Conservation (phyloP, 2,797 vertebrate genomes). For the Lacerta agilis region DNA sequence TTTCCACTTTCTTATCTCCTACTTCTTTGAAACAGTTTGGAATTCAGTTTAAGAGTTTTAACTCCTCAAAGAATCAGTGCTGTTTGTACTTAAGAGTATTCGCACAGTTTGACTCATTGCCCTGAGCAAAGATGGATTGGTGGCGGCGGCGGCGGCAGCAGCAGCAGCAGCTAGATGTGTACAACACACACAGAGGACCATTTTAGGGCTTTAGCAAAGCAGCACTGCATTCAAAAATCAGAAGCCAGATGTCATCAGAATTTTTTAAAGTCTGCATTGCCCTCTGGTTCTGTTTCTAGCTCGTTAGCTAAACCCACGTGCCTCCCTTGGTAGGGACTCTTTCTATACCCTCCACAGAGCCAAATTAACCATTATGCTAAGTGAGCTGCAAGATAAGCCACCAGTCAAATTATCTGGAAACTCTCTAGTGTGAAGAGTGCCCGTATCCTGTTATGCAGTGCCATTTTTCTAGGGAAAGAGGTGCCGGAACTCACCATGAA, state of each 20-base stretch:
- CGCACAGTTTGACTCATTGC: not conserved
- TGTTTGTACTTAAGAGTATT: not conserved
- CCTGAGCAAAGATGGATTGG: not conserved
- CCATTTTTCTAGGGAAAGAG: too few relatives aligned
- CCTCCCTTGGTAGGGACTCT: not conserved
- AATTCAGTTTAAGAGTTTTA: not conserved
- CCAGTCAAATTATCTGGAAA: not conserved
- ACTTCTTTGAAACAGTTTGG: not conserved
- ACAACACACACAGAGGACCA: not conserved
- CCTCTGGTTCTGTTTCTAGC: not conserved
- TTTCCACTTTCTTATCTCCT: not conserved
- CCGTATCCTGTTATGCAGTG: not conserved
- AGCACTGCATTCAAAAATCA: not conserved
- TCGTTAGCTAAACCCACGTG: conserved; percentile 15
- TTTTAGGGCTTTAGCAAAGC: conserved; percentile 1
- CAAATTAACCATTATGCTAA: conserved; percentile 12
- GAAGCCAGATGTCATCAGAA: not conserved
- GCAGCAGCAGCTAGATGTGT: not conserved
- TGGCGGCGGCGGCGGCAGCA: not conserved
- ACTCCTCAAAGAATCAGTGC: not conserved
- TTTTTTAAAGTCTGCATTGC: not conserved
- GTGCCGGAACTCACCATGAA: too few relatives aligned
- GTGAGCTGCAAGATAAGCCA: not conserved
- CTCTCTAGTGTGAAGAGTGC: not conserved
- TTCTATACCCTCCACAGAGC: not conserved